Percentiles rank a stretch among this genome's conserved stretches.
Evolutionary conservation across 2,888 invertebrate genomes (phyloP).

Genomic region (Steinernema hermaphroditum): DNA sequence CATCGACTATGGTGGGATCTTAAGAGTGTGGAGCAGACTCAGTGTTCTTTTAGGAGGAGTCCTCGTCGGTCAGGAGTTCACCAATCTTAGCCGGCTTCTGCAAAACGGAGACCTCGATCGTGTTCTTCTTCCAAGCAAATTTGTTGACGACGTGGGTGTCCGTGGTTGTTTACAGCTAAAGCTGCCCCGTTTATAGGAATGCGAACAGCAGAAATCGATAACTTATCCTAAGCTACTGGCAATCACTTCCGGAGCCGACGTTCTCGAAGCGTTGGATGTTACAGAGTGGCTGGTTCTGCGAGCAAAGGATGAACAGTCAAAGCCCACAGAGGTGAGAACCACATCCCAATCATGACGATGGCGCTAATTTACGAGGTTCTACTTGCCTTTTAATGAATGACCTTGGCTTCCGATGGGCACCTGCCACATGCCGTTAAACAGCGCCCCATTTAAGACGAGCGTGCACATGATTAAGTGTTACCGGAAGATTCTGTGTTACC

Average conservation of each 20-base stretch:
- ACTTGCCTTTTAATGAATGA: slow-evolving; percentile 7
- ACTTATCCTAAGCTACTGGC: slow-evolving; percentile 23
- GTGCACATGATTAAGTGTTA: background rate
- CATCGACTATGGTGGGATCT: slow-evolving; percentile 36
- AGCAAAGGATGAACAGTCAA: slow-evolving; percentile 45
- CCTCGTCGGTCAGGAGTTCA: slow-evolving; percentile 38
- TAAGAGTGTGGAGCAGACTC: background rate
- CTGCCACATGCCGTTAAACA: background rate
- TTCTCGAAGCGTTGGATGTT: slow-evolving; percentile 52
- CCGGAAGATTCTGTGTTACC: no score
- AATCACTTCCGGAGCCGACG: slow-evolving; percentile 30
- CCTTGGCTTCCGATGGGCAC: slow-evolving; percentile 10
- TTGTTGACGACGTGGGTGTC: slow-evolving; percentile 35
- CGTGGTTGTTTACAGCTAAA: background rate
- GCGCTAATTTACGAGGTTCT: slow-evolving; percentile 23
- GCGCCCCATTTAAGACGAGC: background rate
- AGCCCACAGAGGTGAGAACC: slow-evolving; percentile 45
- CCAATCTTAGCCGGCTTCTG: slow-evolving; percentile 40
- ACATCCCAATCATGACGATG: no score
- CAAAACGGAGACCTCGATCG: slow-evolving; percentile 41
- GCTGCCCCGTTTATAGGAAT: background rate
- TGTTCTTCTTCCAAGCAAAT: slow-evolving; percentile 42
- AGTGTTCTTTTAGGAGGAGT: slow-evolving; percentile 28
- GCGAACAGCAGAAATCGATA: slow-evolving; percentile 16
- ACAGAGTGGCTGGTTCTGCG: slow-evolving; percentile 58